Conservation (phyloP, 2,113 vertebrate genomes). For the Tamias sibiricus region DNA sequence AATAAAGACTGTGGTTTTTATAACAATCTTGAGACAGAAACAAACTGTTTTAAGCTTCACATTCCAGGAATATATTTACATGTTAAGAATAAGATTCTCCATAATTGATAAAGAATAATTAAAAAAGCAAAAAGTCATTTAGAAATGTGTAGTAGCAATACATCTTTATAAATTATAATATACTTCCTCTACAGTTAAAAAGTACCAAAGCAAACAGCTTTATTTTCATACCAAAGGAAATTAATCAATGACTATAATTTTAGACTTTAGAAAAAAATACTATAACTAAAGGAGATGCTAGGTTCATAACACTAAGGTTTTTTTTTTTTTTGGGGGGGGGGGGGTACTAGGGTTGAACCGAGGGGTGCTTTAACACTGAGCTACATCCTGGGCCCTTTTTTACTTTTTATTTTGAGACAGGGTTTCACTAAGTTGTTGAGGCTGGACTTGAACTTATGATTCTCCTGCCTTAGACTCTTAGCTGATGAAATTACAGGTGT, state of each 20-base stretch:
- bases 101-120: background rate
- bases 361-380: too few species aligned
- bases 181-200: background rate
- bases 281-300: constrained; percentile 29
- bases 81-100: background rate
- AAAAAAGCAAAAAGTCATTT: background rate
- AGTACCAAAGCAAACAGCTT: background rate
- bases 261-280: background rate
- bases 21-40: constrained; percentile 9
- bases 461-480: too few species aligned
- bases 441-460: too few species aligned
- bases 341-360: too few species aligned
- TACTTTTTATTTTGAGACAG: too few species aligned
- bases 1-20: constrained; percentile 18
- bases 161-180: background rate
- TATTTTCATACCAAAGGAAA: constrained; percentile 50
- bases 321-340: background rate
- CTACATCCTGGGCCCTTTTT: too few species aligned
- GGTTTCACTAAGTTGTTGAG: too few species aligned
- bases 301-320: background rate
- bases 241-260: background rate
- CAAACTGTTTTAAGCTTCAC: background rate
- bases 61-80: constrained; percentile 21
- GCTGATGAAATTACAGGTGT: too few species aligned
- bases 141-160: background rate